A percentile compares a stretch with the other conserved stretches of the same genome.
Evolutionary conservation across 1,140 invertebrate species (phyloP).

Genomic region (Leptopilina clavipes): DNA sequence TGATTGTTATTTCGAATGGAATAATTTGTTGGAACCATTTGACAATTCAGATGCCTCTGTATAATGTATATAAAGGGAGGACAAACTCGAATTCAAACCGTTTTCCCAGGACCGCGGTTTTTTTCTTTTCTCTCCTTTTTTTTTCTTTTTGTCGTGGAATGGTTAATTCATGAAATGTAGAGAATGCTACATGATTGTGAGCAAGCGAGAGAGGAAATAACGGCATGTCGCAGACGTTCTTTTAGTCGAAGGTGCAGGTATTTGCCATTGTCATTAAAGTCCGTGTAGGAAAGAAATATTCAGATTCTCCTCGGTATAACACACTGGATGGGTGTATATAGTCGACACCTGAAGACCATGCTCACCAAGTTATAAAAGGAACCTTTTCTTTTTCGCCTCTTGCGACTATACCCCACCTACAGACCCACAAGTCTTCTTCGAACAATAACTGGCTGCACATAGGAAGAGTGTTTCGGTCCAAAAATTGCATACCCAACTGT

Average conservation of each 20-base stretch:
- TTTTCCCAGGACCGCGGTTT: constrained; percentile 1
- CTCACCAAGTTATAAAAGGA: constrained; percentile 19
- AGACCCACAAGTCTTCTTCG: constrained; percentile 3
- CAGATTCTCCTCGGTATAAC: constrained; percentile 27
- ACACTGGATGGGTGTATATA: constrained; percentile 4
- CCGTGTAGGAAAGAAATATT: constrained; percentile 29
- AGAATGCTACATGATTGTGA: constrained; percentile 30
- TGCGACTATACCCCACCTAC: constrained; percentile 12
- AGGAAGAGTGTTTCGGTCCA: neutral
- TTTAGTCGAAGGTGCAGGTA: constrained; percentile 16
- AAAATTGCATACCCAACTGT: constrained; percentile 18
- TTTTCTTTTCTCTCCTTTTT: too few relatives aligned
- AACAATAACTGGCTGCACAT: constrained; percentile 12
- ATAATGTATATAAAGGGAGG: neutral
- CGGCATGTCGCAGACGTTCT: constrained; percentile 25
- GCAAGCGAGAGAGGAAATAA: constrained; percentile 22
- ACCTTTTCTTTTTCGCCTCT: constrained; percentile 9
- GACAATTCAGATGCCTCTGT: too few relatives aligned
- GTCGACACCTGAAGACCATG: constrained; percentile 28
- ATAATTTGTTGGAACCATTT: too few relatives aligned
- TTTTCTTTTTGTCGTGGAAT: constrained; percentile 20
- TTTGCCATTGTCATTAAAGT: constrained; percentile 29
- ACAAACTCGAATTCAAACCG: constrained; percentile 1
- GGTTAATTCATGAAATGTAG: constrained; percentile 32
- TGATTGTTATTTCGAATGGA: too few relatives aligned